Evolutionary conservation across 2,797 vertebrate species (phyloP).

Genomic region (Netta rufina): DNA sequence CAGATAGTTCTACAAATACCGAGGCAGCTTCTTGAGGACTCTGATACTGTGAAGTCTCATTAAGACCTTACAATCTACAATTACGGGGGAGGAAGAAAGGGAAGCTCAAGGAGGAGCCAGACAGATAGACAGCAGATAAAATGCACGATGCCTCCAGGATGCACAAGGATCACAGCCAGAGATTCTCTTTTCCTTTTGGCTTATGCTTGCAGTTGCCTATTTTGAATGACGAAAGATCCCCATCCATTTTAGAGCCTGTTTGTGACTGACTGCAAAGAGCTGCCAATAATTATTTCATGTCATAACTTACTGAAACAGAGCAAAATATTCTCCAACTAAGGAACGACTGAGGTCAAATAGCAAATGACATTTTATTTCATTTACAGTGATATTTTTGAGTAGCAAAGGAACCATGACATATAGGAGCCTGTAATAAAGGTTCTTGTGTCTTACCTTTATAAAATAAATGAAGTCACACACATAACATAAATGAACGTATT

Average conservation of each 20-base stretch:
- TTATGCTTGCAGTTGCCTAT: background rate
- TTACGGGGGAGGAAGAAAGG: background rate
- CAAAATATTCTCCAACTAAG: background rate
- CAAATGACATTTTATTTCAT: slow-evolving; percentile 78
- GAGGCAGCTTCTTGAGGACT: background rate
- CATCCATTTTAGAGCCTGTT: background rate
- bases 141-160: background rate
- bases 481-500: slow-evolving; percentile 3
- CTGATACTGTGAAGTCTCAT: background rate
- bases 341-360: slow-evolving; percentile 54
- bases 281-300: background rate
- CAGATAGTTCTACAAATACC: background rate
- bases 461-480: slow-evolving; percentile 50
- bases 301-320: background rate
- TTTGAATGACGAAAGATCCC: background rate
- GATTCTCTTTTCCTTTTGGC: background rate
- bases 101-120: background rate
- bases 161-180: background rate
- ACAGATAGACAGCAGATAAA: background rate
- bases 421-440: slow-evolving; percentile 53
- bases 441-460: slow-evolving; percentile 8
- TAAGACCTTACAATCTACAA: background rate
- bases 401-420: slow-evolving; percentile 52
- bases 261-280: background rate
- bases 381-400: slow-evolving; percentile 67